Conservation (phyloP, 2,113 vertebrate species). For the Hemibagrus wyckioides region DNA sequence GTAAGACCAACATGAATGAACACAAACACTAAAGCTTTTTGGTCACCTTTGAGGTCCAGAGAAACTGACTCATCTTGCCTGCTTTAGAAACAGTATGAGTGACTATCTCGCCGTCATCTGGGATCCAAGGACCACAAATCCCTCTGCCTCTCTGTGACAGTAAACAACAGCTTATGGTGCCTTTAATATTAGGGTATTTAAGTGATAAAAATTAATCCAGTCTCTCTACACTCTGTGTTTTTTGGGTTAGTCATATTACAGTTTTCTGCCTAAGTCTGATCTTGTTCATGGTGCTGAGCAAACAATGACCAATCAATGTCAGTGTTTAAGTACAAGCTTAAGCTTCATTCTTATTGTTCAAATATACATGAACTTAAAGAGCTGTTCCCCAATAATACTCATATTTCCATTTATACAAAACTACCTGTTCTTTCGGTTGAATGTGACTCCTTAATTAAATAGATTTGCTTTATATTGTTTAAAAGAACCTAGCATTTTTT, state of each 20-base stretch:
- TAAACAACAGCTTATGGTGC: not conserved
- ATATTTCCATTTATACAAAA: not conserved
- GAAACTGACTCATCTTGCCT: conserved; percentile 73
- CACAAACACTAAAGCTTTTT: not conserved
- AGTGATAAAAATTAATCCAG: conserved; percentile 35
- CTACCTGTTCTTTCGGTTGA: not conserved
- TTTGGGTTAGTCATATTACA: not conserved
- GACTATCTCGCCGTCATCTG: conserved; percentile 77
- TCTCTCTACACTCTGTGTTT: not conserved
- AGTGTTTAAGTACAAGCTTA: not conserved
- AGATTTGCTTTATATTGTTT: not conserved
- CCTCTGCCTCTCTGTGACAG: conserved; percentile 66
- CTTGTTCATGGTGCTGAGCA: not conserved
- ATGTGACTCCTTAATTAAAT: not conserved
- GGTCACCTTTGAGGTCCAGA: conserved; percentile 76
- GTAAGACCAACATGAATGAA: not conserved
- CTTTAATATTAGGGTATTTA: not conserved
- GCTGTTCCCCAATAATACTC: not conserved
- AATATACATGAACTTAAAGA: not conserved
- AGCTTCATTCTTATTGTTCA: not conserved
- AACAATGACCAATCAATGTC: not conserved
- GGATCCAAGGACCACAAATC: conserved; percentile 78
- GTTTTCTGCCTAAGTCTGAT: not conserved
- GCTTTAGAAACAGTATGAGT: conserved; percentile 78
- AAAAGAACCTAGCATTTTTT: not conserved